Evolutionary conservation across 2,113 vertebrate species (phyloP).

Genomic region (Romanogobio albipinnatus): DNA sequence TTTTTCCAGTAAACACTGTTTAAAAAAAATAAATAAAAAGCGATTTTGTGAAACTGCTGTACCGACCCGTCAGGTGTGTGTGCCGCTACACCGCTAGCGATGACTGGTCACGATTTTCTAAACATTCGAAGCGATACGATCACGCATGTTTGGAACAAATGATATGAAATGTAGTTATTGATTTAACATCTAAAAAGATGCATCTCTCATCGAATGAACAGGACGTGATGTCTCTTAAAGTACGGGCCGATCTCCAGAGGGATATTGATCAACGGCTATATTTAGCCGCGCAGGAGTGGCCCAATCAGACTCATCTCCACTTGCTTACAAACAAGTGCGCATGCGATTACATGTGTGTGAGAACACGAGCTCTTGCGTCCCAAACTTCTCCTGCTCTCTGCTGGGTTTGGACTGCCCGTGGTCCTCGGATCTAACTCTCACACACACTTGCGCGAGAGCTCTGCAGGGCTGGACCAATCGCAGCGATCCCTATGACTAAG

Average conservation of each 20-base stretch:
- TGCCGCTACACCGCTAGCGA: too few relatives aligned
- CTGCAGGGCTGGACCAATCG: constrained; percentile 12
- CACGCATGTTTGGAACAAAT: too few relatives aligned
- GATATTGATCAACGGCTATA: background rate
- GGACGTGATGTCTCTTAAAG: background rate
- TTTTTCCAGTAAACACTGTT: too few relatives aligned
- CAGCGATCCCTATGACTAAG: constrained; percentile 39
- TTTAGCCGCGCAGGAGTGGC: background rate
- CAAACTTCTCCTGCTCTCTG: background rate
- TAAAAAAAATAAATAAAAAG: too few relatives aligned
- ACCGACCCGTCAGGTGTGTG: too few relatives aligned
- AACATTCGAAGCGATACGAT: too few relatives aligned
- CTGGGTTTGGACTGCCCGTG: background rate
- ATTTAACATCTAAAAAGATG: background rate
- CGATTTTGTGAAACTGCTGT: too few relatives aligned
- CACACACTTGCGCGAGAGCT: constrained; percentile 1
- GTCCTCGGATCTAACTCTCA: too few relatives aligned
- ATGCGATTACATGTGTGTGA: background rate
- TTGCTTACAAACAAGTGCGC: too few relatives aligned
- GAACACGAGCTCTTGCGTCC: background rate
- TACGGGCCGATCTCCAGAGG: background rate
- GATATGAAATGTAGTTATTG: too few relatives aligned
- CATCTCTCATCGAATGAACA: background rate
- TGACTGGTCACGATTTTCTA: too few relatives aligned
- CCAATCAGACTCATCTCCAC: background rate